These are phyloP conservation scores for Holacanthus passer DNA, from an alignment of 2,113 vertebrate genomes.

Conservation along the genomic window DNA sequence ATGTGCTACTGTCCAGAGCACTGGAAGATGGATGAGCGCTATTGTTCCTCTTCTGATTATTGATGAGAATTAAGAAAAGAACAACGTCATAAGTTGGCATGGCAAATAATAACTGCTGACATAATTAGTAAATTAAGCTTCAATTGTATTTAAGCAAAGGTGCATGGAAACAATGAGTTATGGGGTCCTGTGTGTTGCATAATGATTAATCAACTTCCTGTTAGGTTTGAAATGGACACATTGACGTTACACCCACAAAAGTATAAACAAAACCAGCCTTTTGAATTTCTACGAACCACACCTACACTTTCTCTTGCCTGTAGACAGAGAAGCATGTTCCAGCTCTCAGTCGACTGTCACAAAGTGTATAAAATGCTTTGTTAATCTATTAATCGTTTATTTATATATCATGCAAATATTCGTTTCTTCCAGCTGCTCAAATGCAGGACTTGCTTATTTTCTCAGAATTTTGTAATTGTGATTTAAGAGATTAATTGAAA, in stretches of 20 bases:
- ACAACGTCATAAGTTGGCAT: background rate
- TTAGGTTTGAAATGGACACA: too few species aligned
- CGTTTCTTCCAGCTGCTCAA: background rate
- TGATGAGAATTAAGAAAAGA: background rate
- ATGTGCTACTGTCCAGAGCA: slow-evolving; percentile 6
- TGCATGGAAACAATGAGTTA: too few species aligned
- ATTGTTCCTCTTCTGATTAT: background rate
- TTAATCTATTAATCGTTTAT: too few species aligned
- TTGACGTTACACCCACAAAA: background rate
- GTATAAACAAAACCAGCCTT: background rate
- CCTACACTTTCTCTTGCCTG: background rate
- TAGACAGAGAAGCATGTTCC: background rate
- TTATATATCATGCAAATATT: too few species aligned
- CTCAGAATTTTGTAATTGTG: background rate
- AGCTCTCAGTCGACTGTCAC: background rate
- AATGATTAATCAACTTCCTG: too few species aligned
- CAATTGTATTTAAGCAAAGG: background rate
- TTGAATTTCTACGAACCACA: too few species aligned
- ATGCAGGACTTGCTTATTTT: background rate
- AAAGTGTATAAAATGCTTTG: background rate
- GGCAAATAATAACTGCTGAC: background rate
- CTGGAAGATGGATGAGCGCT: slow-evolving; percentile 37
- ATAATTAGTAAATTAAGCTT: background rate
- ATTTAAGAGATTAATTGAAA: too few species aligned
- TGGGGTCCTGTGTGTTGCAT: too few species aligned